Evolutionary conservation across 2,797 vertebrate species (phyloP).

Genomic region (Moxostoma hubbsi): DNA sequence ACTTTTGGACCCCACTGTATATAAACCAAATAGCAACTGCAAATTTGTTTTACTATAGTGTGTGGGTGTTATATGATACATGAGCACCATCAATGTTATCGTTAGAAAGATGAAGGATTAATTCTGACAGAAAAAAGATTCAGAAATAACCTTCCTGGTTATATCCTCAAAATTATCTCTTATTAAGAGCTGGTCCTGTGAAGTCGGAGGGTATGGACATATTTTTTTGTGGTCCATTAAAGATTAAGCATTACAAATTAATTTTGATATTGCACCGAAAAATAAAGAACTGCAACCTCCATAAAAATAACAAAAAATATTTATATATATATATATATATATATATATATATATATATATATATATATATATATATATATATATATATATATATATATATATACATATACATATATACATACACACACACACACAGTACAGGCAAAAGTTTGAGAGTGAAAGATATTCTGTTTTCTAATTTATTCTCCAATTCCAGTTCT

Average conservation of each 20-base stretch:
- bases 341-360: too few relatives aligned
- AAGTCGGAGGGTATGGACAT: slow-evolving; percentile 69
- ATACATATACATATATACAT: too few relatives aligned
- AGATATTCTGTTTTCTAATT: slow-evolving; percentile 8
- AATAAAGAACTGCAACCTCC: slow-evolving; percentile 1
- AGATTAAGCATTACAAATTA: slow-evolving; percentile 73
- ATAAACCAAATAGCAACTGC: background rate
- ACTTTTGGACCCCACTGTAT: too few relatives aligned
- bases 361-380: too few relatives aligned
- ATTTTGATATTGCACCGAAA: slow-evolving; percentile 67
- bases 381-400: too few relatives aligned
- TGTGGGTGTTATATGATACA: background rate
- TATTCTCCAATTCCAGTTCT: slow-evolving; percentile 45
- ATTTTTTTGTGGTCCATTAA: slow-evolving; percentile 70
- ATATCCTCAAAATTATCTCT: slow-evolving; percentile 3
- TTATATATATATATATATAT: too few relatives aligned
- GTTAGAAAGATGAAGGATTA: background rate
- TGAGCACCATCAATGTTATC: background rate
- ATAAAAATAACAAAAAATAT: too few relatives aligned
- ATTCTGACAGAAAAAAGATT: background rate
- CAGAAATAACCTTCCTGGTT: background rate
- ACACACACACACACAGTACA: background rate
- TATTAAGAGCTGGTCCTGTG: slow-evolving; percentile 53
- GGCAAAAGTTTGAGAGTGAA: background rate
- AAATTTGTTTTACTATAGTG: background rate